Conservation (phyloP, 2,797 vertebrate species). For the Macropodus opercularis region DNA sequence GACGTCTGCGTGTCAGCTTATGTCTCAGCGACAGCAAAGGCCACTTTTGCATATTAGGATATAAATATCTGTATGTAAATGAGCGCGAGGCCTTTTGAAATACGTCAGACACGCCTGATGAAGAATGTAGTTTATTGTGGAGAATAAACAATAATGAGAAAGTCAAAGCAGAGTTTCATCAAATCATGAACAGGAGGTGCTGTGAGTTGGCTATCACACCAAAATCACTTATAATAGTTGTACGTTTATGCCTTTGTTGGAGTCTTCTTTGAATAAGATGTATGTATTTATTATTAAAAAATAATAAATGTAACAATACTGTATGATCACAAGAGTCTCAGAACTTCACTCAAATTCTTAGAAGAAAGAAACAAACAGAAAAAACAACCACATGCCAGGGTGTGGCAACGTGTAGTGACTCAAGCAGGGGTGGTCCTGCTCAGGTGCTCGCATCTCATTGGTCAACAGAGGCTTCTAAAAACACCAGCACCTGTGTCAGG, state of each 20-base stretch:
- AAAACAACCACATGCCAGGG: conserved; percentile 67
- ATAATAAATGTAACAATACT: conserved; percentile 7
- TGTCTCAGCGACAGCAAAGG: too few relatives aligned
- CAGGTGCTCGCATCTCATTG: conserved; percentile 78
- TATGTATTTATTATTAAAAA: conserved; percentile 18
- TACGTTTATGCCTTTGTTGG: conserved; percentile 19
- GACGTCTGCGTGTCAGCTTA: conserved; percentile 10
- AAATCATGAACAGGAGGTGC: conserved; percentile 50
- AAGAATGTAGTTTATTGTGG: conserved; percentile 51
- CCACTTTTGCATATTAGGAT: too few relatives aligned
- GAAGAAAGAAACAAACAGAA: conserved; percentile 9
- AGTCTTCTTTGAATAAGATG: conserved; percentile 22
- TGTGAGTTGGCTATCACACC: conserved; percentile 54
- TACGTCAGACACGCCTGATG: conserved; percentile 51
- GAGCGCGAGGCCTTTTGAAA: conserved; percentile 33
- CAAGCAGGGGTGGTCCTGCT: conserved; percentile 68
- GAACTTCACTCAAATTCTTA: conserved; percentile 8
- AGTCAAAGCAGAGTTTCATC: conserved; percentile 58
- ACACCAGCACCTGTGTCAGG: conserved; percentile 81
- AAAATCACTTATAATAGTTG: conserved; percentile 48
- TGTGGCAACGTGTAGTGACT: conserved; percentile 71
- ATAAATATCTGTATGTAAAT: conserved; percentile 31
- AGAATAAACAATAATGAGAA: conserved; percentile 46
- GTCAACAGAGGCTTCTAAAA: conserved; percentile 78
- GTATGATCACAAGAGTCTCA: not conserved